Conservation (phyloP, 2,113 vertebrate species). For the Spea bombifrons region DNA sequence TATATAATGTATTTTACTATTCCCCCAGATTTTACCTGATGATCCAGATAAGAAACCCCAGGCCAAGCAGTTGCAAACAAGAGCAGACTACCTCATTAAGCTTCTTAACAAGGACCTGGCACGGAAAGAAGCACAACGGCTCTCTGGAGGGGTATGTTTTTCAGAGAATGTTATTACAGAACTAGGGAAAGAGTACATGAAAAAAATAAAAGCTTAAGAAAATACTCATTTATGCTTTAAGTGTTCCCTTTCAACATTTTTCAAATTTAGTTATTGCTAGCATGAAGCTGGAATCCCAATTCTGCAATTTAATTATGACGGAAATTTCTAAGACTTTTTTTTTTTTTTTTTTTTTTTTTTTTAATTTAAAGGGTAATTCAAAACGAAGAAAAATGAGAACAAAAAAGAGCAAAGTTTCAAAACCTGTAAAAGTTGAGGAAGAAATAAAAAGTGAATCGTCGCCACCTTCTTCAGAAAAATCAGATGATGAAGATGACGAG, state of each 20-base stretch:
- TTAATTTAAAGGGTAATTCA: conserved; percentile 79
- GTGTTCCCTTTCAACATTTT: background rate
- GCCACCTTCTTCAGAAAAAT: conserved; percentile 82
- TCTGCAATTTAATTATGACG: no score
- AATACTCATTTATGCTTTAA: no score
- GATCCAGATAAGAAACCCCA: conserved; percentile 99
- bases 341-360: background rate
- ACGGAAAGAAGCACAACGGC: conserved; percentile 88
- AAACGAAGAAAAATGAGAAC: conserved; percentile 84
- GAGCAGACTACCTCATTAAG: conserved; percentile 99
- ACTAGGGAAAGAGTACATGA: no score
- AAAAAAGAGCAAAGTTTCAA: conserved; percentile 85
- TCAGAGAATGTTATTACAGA: no score
- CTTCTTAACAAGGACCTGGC: conserved; percentile 92
- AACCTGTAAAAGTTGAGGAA: conserved; percentile 80
- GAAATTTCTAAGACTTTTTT: no score
- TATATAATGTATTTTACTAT: conserved; percentile 14
- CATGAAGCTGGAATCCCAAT: no score
- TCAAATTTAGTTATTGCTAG: background rate
- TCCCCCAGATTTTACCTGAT: conserved; percentile 88
- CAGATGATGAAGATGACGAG: conserved; percentile 81
- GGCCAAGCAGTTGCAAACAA: conserved; percentile 95
- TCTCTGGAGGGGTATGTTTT: conserved; percentile 80
- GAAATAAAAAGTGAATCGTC: conserved; percentile 88
- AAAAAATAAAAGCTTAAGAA: background rate